phyloP scores from a whole-genome alignment of 2,888 invertebrate species.

The Diaprepes abbreviatus region DNA sequence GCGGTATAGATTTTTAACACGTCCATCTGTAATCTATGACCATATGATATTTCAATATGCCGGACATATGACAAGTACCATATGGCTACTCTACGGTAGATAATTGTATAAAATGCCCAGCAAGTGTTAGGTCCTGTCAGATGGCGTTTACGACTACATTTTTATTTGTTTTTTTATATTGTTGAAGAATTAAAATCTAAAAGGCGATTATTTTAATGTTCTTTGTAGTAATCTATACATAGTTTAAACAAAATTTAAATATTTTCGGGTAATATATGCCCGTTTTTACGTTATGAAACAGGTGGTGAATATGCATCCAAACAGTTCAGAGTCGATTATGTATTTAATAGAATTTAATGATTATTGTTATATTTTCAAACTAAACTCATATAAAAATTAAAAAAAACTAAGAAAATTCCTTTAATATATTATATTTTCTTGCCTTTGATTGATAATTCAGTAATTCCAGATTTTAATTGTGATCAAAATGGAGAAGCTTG shows the following conservation, averaged over 20 bases:
- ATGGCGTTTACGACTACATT: neutral
- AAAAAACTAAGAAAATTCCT: too few relatives aligned
- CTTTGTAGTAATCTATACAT: neutral
- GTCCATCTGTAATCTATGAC: conserved; percentile 14
- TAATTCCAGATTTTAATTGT: too few relatives aligned
- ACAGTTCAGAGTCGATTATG: too few relatives aligned
- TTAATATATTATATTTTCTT: too few relatives aligned
- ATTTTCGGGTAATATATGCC: neutral
- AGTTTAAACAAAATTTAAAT: neutral
- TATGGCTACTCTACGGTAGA: conserved; percentile 22
- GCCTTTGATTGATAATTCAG: too few relatives aligned
- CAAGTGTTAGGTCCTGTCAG: neutral
- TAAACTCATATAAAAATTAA: too few relatives aligned
- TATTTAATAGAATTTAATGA: too few relatives aligned
- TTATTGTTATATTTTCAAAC: too few relatives aligned
- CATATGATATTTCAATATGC: conserved; percentile 23
- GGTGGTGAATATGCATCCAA: neutral
- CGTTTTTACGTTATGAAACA: neutral
- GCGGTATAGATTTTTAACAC: conserved; percentile 27
- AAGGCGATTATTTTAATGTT: neutral
- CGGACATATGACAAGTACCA: conserved; percentile 22
- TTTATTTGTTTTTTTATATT: neutral
- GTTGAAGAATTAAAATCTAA: neutral
- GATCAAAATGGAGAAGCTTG: too few relatives aligned
- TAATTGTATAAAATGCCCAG: neutral